Conservation (phyloP, 2,888 invertebrate genomes). For the Eulithis prunata region DNA sequence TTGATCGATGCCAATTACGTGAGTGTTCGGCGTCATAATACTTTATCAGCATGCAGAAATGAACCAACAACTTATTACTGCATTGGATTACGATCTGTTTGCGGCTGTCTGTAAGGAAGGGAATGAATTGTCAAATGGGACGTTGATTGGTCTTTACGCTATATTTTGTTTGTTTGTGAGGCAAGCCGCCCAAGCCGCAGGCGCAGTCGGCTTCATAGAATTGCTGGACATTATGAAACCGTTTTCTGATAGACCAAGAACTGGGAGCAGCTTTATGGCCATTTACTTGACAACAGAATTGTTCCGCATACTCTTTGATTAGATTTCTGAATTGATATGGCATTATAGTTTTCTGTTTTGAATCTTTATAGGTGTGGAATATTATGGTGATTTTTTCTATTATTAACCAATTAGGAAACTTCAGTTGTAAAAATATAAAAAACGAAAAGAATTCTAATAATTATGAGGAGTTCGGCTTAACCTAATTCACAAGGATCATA, state of each 20-base stretch:
- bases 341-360: conserved; percentile 9
- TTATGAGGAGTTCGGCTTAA: neutral
- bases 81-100: conserved; percentile 73
- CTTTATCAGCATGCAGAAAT: conserved; percentile 63
- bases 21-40: conserved; percentile 71
- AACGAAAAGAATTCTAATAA: too few species aligned
- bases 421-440: neutral
- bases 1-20: conserved; percentile 79
- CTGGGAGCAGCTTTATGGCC: conserved; percentile 38
- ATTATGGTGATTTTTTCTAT: conserved; percentile 6
- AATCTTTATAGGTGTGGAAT: conserved; percentile 16
- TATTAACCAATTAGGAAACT: neutral
- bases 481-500: too few species aligned
- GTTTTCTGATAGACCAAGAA: conserved; percentile 61
- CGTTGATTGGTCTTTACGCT: conserved; percentile 60
- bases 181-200: conserved; percentile 56
- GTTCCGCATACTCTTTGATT: conserved; percentile 33
- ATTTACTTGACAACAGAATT: conserved; percentile 36
- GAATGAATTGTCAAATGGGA: conserved; percentile 64
- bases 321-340: conserved; percentile 22
- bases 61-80: conserved; percentile 54
- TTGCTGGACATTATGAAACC: conserved; percentile 70
- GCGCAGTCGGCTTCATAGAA: conserved; percentile 56
- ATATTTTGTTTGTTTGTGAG: conserved; percentile 51
- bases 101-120: conserved; percentile 64